Percentiles rank a stretch among this genome's conserved stretches.
These are phyloP conservation scores for Arothron firmamentum DNA, from an alignment of 2,113 vertebrate genomes.

Conservation along the genomic window DNA sequence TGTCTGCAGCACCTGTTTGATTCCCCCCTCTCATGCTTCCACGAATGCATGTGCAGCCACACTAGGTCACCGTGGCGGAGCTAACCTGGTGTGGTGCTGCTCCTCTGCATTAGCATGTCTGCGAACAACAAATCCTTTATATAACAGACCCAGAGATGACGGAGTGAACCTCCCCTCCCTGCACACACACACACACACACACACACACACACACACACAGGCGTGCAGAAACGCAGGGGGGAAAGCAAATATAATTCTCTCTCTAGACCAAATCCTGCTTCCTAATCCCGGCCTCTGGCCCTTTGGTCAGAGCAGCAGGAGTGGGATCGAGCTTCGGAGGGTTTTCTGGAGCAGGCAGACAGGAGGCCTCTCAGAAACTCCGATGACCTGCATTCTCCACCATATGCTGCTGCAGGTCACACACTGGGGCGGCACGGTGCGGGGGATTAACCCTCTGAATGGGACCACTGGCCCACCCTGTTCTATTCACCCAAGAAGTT, in stretches of 20 bases:
- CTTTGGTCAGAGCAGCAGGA: constrained; percentile 57
- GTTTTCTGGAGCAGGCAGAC: constrained; percentile 64
- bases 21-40: constrained; percentile 25
- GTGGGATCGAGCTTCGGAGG: constrained; percentile 46
- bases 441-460: constrained; percentile 57
- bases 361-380: constrained; percentile 53
- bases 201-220: background rate
- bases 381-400: constrained; percentile 68
- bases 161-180: constrained; percentile 20
- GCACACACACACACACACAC: constrained; percentile 3
- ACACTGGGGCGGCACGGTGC: constrained; percentile 40
- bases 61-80: constrained; percentile 29
- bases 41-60: constrained; percentile 14
- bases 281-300: constrained; percentile 60
- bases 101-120: background rate
- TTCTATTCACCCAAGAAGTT: constrained; percentile 31
- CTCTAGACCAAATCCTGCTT: constrained; percentile 55
- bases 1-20: constrained; percentile 65
- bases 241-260: constrained; percentile 54
- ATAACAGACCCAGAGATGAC: constrained; percentile 41
- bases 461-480: constrained; percentile 29
- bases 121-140: constrained; percentile 42
- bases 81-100: background rate
- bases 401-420: constrained; percentile 59
- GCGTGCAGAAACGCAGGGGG: background rate